Conservation (phyloP, 2,797 vertebrate genomes). For the Meda fulgida region DNA sequence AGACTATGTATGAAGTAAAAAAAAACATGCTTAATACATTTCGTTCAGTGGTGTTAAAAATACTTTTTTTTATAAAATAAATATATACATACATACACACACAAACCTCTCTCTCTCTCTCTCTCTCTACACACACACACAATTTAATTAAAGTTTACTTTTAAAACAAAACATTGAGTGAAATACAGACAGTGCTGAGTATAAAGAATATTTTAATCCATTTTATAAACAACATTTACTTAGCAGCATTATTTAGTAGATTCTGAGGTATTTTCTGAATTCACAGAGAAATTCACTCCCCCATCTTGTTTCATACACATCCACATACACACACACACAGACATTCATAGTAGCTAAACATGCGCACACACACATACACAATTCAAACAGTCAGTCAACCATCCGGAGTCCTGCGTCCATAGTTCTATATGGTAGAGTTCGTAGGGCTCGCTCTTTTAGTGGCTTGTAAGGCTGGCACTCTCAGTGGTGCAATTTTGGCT, state of each 20-base stretch:
- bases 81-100: too few relatives aligned
- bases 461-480: constrained; percentile 84
- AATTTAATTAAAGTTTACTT: background rate
- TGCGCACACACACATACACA: background rate
- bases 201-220: constrained; percentile 80
- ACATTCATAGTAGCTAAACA: constrained; percentile 39
- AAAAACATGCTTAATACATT: too few relatives aligned
- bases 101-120: accelerated
- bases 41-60: too few relatives aligned
- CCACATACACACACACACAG: constrained; percentile 53
- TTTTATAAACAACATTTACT: constrained; percentile 84
- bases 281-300: constrained; percentile 72
- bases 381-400: constrained; percentile 28
- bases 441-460: constrained; percentile 72
- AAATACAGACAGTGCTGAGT: constrained; percentile 58
- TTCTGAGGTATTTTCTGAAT: constrained; percentile 93
- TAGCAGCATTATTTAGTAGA: constrained; percentile 91
- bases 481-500: constrained; percentile 97
- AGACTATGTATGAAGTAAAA: too few relatives aligned
- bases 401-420: constrained; percentile 66
- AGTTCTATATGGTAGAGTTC: constrained; percentile 67
- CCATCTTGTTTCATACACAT: constrained; percentile 59
- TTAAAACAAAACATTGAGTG: constrained; percentile 12
- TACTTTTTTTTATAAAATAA: too few relatives aligned
- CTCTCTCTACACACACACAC: too few relatives aligned